Base-by-base conservation (phyloP, 1,140 invertebrate genomes). In the Stegodyphus mimosarum region DNA sequence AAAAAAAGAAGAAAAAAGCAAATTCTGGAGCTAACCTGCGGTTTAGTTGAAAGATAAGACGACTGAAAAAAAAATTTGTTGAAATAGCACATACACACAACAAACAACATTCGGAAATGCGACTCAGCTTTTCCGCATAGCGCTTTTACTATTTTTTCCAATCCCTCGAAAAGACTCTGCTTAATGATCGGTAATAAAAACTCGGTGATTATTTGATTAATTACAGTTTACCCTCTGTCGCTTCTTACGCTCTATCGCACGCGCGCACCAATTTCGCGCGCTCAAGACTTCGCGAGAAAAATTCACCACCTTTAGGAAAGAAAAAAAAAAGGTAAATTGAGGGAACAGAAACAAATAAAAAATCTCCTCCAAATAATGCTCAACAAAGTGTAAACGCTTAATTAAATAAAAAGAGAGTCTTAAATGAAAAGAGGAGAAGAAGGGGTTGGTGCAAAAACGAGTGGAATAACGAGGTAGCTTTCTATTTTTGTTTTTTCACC, bases 361-460 rank as follows among this genome's bases (percentile, higher is more conserved):
- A 71, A 71, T 11, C 49, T 71, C 48, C 69, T 11, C 63, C 55
- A 72, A 84, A 76, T 84, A 84, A 84, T 84, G 73, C 81, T 84
- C 71, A 69, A 78, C 83, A 77, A 86, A 86, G 75, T 86, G 83
- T 86, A 78, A 86, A 86, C 75, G 83, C 74, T 86, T 86, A 86
- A 86, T 86, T 86, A 86, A 86, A 86, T 86, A 86, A 86, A 86
- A 86, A 86, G 73, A 52, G 17, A 76, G 63, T 60, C 72, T 76
- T 84, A 75, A 84, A 75, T 84, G 55, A 33, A 33, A 33, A 33
- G 33, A 33, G 33, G 33, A 33, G 33, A 33, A 33, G 33, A 80
- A 71, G 69, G 74, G 51, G 66, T 53, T 13, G 51, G 49, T 60
- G 50, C 10, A 78, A 77, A 86, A 77, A 75, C 60, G 60, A 70